Evolutionary conservation across 1,140 invertebrate species (phyloP), one percentile per base, ranked within the genome.

Genomic region (Saccostrea cuccullata): DNA sequence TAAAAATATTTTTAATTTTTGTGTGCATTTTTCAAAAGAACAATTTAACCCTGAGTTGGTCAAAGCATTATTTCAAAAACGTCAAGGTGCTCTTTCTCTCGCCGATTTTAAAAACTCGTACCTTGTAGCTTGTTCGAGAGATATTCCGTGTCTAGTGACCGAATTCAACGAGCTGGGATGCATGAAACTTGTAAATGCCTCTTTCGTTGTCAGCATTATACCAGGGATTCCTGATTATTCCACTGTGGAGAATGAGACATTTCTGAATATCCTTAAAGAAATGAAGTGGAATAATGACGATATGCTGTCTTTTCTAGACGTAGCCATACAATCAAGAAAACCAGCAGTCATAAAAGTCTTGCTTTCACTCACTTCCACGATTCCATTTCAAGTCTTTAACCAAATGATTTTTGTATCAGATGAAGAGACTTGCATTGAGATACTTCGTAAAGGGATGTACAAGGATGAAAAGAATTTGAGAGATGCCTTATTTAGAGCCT

Each of bases 281-380:
- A 26, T 23, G 3, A 30, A 23, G 12, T 73, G 67, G 67, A 30
- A 13, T 8, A 8, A 73, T 13, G 23, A 73, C 3, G 67, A 73
- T 30, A 4, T 73, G 1, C 23, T 26, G 67, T 73, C 67, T 73
- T 73, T 73, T 30, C 26, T 73, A 26, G 23, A 73, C 3, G 26
- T 30, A 30, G 67, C 67, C 23, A 73, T 73, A 9, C n/a, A 73
- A 23, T 26, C 67, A 73, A 73, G 67, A 73, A 73, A 73, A 73
- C 23, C 67, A 73, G 67, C 23, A 23, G 26, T 73, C 23, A 73
- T 73, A 13, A 73, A 73, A 73, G 67, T 26, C 11, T 73, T 73
- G 67, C 67, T 73, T 13, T 12, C 23, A 30, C 26, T 73, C 67
- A 30, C 30, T 26, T 73, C 67, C 67, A 73, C 23, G 23, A 73